These are phyloP conservation scores for Silvanus unidentatus DNA, from an alignment of 2,888 invertebrate genomes.

Conservation along the genomic window DNA sequence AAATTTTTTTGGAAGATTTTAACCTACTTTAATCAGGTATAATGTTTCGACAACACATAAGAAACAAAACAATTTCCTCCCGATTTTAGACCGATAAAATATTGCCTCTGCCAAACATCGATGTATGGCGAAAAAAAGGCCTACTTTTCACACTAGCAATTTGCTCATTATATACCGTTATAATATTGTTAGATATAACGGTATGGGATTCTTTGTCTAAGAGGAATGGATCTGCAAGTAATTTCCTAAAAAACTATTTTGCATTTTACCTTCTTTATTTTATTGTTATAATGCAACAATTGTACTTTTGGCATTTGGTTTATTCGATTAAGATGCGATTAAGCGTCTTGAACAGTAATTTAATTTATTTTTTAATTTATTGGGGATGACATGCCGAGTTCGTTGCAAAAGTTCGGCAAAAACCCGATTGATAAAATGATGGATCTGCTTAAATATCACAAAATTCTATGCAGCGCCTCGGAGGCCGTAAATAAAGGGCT, in stretches of 20 bases:
- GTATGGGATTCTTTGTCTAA: constrained; percentile 12
- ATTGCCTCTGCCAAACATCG: constrained; percentile 16
- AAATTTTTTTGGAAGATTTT: constrained; percentile 24
- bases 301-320: constrained; percentile 56
- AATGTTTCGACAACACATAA: background rate
- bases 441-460: constrained; percentile 17
- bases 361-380: background rate
- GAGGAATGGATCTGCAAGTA: constrained; percentile 38
- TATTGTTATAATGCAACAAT: constrained; percentile 53
- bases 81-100: constrained; percentile 22
- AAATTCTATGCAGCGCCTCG: constrained; percentile 21
- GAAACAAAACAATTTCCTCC: background rate
- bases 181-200: constrained; percentile 21
- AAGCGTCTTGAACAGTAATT: background rate
- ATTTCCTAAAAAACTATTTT: constrained; percentile 51
- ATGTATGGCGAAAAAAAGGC: constrained; percentile 14
- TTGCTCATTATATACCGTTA: constrained; percentile 4
- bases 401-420: background rate
- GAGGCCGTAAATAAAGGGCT: constrained; percentile 18
- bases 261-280: constrained; percentile 56
- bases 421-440: constrained; percentile 17
- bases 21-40: constrained; percentile 20
- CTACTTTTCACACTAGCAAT: constrained; percentile 15
- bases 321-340: constrained; percentile 54
- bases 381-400: background rate